These are phyloP conservation scores for Neodiprion pinetum DNA, from an alignment of 1,140 invertebrate genomes.

Conservation along the genomic window DNA sequence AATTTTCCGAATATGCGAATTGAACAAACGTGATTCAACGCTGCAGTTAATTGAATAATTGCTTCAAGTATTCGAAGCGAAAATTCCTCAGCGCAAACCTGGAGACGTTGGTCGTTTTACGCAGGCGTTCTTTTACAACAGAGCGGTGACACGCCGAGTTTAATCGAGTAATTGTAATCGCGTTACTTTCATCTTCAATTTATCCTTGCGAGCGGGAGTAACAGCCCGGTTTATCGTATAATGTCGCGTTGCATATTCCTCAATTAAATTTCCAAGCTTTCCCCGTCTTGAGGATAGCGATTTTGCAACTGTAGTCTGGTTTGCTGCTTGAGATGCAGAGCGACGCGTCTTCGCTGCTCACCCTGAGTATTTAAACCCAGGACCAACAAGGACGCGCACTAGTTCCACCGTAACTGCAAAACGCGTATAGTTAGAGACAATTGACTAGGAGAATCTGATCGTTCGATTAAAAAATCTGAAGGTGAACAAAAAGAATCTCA, in stretches of 20 bases:
- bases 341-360: background rate
- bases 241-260: background rate
- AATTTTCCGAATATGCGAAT: too few species aligned
- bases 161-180: background rate
- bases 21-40: too few species aligned
- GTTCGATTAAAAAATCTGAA: background rate
- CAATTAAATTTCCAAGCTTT: conserved; percentile 7
- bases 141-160: background rate
- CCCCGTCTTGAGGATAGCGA: background rate
- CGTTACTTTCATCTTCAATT: background rate
- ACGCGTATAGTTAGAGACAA: background rate
- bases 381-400: background rate
- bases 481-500: too few species aligned
- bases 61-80: too few species aligned
- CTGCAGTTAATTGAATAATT: too few species aligned
- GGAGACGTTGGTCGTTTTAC: too few species aligned
- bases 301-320: background rate
- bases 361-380: background rate
- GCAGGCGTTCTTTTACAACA: background rate
- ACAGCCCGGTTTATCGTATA: background rate
- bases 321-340: conserved; percentile 5
- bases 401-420: background rate
- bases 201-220: background rate
- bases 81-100: too few species aligned
- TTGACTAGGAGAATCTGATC: background rate